These are phyloP conservation scores for Pedicia rivosa DNA, from an alignment of 2,888 invertebrate species.

Conservation along the genomic window DNA sequence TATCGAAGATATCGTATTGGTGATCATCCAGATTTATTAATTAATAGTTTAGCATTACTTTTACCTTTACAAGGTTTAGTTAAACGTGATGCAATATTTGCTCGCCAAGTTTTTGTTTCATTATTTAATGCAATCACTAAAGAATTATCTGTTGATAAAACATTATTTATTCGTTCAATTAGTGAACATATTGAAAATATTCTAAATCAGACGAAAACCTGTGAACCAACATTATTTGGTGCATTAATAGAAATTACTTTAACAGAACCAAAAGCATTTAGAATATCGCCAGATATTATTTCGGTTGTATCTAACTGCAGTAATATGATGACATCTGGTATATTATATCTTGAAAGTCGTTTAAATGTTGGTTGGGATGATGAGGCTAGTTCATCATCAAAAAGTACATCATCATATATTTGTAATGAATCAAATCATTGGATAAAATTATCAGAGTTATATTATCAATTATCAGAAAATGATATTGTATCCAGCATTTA, in stretches of 20 bases:
- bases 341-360: slow-evolving; percentile 39
- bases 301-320: slow-evolving; percentile 29
- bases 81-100: slow-evolving; percentile 35
- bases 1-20: slow-evolving; percentile 49
- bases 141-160: slow-evolving; percentile 9
- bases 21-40: slow-evolving; percentile 57
- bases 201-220: slow-evolving; percentile 26
- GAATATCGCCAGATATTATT: slow-evolving; percentile 28
- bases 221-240: slow-evolving; percentile 30
- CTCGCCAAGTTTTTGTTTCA: slow-evolving; percentile 34
- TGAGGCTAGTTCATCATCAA: slow-evolving; percentile 7
- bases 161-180: slow-evolving; percentile 21
- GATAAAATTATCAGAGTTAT: slow-evolving; percentile 39
- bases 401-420: slow-evolving; percentile 9
- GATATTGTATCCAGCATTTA: slow-evolving; percentile 47
- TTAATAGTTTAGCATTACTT: slow-evolving; percentile 41
- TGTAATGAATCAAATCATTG: slow-evolving; percentile 24
- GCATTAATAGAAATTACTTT: slow-evolving; percentile 36
- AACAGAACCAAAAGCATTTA: slow-evolving; percentile 23
- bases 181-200: slow-evolving; percentile 28
- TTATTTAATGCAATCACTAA: slow-evolving; percentile 31
- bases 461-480: slow-evolving; percentile 42
- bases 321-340: slow-evolving; percentile 33
- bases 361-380: slow-evolving; percentile 24
- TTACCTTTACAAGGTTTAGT: slow-evolving; percentile 45